These are phyloP conservation scores for Porites evermanni DNA, from an alignment of 92 coral and sea anemone genomes.

Conservation along the genomic window DNA sequence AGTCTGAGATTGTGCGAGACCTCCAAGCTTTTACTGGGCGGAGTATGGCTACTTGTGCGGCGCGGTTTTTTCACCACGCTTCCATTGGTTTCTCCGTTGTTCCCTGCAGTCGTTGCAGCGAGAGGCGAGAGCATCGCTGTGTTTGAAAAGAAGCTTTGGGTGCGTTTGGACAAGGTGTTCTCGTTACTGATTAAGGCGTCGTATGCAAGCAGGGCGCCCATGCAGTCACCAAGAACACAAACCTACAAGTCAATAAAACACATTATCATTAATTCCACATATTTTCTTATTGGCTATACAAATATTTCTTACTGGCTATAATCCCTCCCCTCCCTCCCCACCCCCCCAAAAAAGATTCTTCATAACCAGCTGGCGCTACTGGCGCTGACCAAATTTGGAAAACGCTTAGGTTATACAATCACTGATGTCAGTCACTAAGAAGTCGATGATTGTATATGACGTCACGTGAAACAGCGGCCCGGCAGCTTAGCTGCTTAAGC, in stretches of 20 bases:
- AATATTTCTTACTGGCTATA: too few species aligned
- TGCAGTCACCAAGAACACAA: constrained; percentile 91
- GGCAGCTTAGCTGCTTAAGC: too few species aligned
- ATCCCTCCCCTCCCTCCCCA: too few species aligned
- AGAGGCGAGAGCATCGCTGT: constrained; percentile 45
- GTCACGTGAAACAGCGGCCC: too few species aligned
- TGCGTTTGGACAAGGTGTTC: constrained; percentile 56
- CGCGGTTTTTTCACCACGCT: constrained; percentile 55
- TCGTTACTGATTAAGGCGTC: constrained; percentile 76
- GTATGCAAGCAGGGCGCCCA: constrained; percentile 91
- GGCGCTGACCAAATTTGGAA: too few species aligned
- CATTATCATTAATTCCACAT: too few species aligned
- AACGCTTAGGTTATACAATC: too few species aligned
- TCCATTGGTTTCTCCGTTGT: constrained; percentile 32
- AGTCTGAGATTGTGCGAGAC: constrained; percentile 73
- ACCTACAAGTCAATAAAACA: constrained; percentile 5
- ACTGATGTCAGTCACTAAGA: too few species aligned
- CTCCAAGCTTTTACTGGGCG: constrained; percentile 78
- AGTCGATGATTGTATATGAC: too few species aligned
- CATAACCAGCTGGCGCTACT: too few species aligned
- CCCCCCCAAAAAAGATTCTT: too few species aligned
- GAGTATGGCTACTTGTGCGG: constrained; percentile 77
- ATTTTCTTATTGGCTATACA: too few species aligned
- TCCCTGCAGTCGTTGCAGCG: constrained; percentile 33
- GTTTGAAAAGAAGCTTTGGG: constrained; percentile 60